phyloP scores from a whole-genome alignment of 2,888 invertebrate genomes.

The Polia nebulosa region DNA sequence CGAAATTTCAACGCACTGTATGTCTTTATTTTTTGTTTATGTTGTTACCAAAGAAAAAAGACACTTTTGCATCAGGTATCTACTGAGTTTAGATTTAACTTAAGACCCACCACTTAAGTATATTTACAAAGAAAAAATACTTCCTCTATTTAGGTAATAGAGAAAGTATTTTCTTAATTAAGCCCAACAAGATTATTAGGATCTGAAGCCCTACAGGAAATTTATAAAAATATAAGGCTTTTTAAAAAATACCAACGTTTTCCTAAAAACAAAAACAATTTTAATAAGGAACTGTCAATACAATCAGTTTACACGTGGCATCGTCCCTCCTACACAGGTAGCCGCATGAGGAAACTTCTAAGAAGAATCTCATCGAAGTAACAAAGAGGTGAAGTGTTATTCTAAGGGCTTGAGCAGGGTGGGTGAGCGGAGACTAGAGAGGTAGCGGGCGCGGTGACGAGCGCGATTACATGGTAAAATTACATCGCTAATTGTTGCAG shows the following conservation, averaged over 20 bases:
- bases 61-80: too few relatives aligned
- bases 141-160: too few relatives aligned
- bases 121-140: not conserved
- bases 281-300: slow-evolving; percentile 4
- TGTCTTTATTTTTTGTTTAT: too few relatives aligned
- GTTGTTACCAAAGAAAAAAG: too few relatives aligned
- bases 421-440: not conserved
- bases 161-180: too few relatives aligned
- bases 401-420: not conserved
- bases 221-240: too few relatives aligned
- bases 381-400: not conserved
- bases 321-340: not conserved
- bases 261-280: not conserved
- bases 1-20: too few relatives aligned
- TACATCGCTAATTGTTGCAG: not conserved
- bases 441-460: not conserved
- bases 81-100: too few relatives aligned
- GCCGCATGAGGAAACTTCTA: not conserved
- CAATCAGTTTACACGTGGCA: slow-evolving; percentile 8
- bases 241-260: not conserved
- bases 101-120: too few relatives aligned
- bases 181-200: not conserved
- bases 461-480: not conserved
- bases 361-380: not conserved
- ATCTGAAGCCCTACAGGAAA: not conserved